Evolutionary conservation across 1,140 invertebrate genomes (phyloP), one percentile per base, ranked within the genome.

Genomic region (Drosophila rhopaloa): DNA sequence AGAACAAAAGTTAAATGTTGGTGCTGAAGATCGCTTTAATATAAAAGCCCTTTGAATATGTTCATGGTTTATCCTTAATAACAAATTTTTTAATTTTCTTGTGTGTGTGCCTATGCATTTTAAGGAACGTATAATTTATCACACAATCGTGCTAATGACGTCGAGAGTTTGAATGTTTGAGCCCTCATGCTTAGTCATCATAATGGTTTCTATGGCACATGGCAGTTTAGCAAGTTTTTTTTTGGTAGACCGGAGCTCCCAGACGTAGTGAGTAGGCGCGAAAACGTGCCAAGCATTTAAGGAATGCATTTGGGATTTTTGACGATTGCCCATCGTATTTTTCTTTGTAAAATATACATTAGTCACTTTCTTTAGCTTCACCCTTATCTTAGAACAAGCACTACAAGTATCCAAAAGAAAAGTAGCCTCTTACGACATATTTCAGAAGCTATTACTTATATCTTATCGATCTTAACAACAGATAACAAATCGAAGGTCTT

Each of bases 271-370:
- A 38, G 44, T 48, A n/a, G 63, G 53, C 37, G 76, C 48, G 47
- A 59, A 76, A 81, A 67, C 81, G 77, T 84, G 62, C 67, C 35
- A 40, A 41, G 38, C 35, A 61, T 74, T 70, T n/a, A 74, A 61
- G 56, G 48, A 68, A 54, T 38, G 41, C 2, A 40, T 57, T 67
- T 43, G 27, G 35, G 41, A 66, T 59, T 35, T 60, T 48, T 41
- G 51, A 47, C 5, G 50, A 29, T 14, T 5, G 46, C 19, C n/a
- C 32, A 38, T 54, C 32, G 35, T 51, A 40, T 66, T 71, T 82
- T 81, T 81, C 53, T 55, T 56, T 29, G 14, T 35, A 16, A 40
- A 51, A 48, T 14, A 6, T 35, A 7, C 10, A 5, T 59, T 46
- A 74, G 38, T 70, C 63, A 70, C 19, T n/a, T 0, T 8, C 6